Evolutionary conservation across 2,888 invertebrate genomes (phyloP).

Genomic region (Melitaea athalia): DNA sequence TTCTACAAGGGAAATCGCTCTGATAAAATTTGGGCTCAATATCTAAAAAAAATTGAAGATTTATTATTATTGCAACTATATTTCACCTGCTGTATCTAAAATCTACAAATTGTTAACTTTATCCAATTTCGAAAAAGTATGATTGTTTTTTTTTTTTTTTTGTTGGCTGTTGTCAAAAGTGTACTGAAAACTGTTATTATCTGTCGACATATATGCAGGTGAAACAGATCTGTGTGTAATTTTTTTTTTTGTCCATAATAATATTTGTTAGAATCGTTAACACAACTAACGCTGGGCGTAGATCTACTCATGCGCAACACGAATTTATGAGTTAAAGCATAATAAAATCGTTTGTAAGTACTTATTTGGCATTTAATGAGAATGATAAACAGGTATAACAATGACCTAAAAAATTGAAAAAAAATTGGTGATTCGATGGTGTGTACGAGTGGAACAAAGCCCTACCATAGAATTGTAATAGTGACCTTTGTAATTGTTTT

Average conservation of each 20-base stretch:
- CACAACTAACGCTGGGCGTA: background rate
- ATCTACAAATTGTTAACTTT: background rate
- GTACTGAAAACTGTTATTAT: background rate
- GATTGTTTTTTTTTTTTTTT: background rate
- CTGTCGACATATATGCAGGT: background rate
- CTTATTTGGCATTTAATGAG: background rate
- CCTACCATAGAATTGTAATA: slow-evolving; percentile 53
- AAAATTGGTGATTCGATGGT: slow-evolving; percentile 18
- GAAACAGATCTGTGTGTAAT: slow-evolving; percentile 3
- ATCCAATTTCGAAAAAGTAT: background rate
- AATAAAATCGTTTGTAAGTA: background rate
- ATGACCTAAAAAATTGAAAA: background rate
- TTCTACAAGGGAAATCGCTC: slow-evolving; percentile 6
- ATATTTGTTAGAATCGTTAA: slow-evolving; percentile 6
- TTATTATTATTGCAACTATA: slow-evolving; percentile 7
- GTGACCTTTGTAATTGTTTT: slow-evolving; percentile 74
- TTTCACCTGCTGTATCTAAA: slow-evolving; percentile 3
- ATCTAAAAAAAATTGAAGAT: background rate
- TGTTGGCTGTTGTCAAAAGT: background rate
- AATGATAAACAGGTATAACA: background rate
- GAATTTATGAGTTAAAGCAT: background rate
- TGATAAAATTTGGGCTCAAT: slow-evolving; percentile 2
- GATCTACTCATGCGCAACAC: slow-evolving; percentile 3
- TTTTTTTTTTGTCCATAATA: slow-evolving; percentile 3
- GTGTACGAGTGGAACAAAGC: slow-evolving; percentile 39